phyloP scores from a whole-genome alignment of 2,888 invertebrate species.

The Lasius platythorax region DNA sequence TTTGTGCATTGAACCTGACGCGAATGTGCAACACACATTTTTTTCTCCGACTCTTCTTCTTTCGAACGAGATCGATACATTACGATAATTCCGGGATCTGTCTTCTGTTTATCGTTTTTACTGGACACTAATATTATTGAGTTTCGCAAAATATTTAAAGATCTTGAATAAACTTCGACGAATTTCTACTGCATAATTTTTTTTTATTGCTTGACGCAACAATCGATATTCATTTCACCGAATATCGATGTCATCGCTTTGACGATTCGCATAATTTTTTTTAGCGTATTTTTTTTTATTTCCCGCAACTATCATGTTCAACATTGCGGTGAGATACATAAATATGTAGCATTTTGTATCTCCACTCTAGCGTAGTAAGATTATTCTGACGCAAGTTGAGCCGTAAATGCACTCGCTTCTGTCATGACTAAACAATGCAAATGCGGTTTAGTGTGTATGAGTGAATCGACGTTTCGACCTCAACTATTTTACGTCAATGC shows the following conservation, averaged over 20 bases:
- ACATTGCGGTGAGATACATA: slow-evolving; percentile 27
- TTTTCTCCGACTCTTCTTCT: neutral
- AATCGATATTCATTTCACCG: slow-evolving; percentile 30
- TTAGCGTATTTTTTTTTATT: slow-evolving; percentile 21
- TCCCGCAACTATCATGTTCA: slow-evolving; percentile 12
- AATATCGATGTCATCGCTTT: slow-evolving; percentile 29
- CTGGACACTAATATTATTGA: neutral
- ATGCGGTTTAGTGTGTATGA: slow-evolving; percentile 35
- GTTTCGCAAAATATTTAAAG: slow-evolving; percentile 1
- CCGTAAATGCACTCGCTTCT: slow-evolving; percentile 41
- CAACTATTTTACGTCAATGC: slow-evolving; percentile 25
- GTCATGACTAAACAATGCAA: slow-evolving; percentile 46
- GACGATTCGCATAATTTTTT: slow-evolving; percentile 31
- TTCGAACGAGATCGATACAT: neutral
- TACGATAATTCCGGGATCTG: neutral
- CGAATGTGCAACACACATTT: neutral
- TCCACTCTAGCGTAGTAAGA: slow-evolving; percentile 2
- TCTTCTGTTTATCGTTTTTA: neutral
- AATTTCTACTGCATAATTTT: neutral
- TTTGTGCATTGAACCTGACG: slow-evolving; percentile 13
- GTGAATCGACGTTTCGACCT: slow-evolving; percentile 37
- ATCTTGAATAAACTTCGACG: neutral
- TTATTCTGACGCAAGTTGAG: slow-evolving; percentile 48
- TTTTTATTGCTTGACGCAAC: neutral
- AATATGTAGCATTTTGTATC: slow-evolving; percentile 30